Base-by-base conservation (phyloP, 1,140 invertebrate genomes). In the Heliconius melpomene region DNA sequence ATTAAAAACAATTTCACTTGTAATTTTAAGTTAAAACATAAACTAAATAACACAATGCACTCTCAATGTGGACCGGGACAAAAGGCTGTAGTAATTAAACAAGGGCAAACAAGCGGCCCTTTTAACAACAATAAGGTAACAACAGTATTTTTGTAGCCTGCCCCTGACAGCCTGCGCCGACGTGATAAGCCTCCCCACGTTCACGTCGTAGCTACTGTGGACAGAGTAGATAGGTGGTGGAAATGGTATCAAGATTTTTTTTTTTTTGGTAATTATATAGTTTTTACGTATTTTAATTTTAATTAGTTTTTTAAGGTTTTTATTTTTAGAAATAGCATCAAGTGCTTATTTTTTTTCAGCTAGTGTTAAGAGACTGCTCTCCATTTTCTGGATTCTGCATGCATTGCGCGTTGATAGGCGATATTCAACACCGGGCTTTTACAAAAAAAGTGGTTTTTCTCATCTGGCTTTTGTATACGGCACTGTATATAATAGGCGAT, bases 41-140 rank as follows among this genome's bases (percentile, higher is more conserved):
- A 72, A 72, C 29, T 72, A 40, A 26, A 72, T 70, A 66, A 46
- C 54, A 50, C 50, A 78, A 72, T 72, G 16, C 77, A 74, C 46
- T 72, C 77, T 79, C 82, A 80, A 84, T 81, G 77, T 77, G 76
- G 72, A n/a, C 38, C 71, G 73, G 60, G 76, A 90, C 89, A 92
- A 92, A 89, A 90, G 89, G 79, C 84, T 89, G 83, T 85, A 88
- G 87, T 92, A 91, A 92, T 92, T 92, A 92, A 91, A 90, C 90
- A 92, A 88, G 79, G 84, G 83, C 80, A 87, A 82, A 89, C 85
- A 89, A 88, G 84, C 83, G 84, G 79, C 86, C 88, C 88, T 88
- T 87, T 86, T 83, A 81, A 77, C 83, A 78, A 91, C 88, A 90
- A 90, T 87, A 85, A 86, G 83, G 84, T 86, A 88, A 90, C 91